A percentile compares a stretch with the other conserved stretches of the same genome.
Conservation (phyloP, 2,797 vertebrate genomes). For the Ceryle rudis region DNA sequence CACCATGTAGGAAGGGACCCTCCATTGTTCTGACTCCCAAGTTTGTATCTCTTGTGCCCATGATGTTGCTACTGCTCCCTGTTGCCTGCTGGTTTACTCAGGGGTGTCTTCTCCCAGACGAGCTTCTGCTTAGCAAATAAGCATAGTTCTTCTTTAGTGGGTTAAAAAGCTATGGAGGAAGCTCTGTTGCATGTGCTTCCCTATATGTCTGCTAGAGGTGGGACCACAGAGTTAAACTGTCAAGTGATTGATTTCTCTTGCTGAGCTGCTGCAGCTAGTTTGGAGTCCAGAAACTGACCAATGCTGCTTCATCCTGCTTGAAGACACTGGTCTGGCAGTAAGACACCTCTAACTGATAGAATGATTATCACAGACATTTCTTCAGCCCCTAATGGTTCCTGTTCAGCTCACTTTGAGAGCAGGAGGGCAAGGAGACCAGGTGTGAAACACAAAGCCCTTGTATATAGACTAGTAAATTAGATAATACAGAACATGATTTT, state of each 20-base stretch:
- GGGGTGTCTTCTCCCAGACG: background rate
- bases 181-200: background rate
- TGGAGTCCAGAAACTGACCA: background rate
- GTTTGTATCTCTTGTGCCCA: background rate
- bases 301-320: background rate
- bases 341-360: background rate
- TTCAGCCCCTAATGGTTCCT: background rate
- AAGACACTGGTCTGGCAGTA: background rate
- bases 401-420: background rate
- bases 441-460: background rate
- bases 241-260: background rate
- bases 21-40: background rate
- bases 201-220: background rate
- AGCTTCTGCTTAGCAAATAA: background rate
- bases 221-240: background rate
- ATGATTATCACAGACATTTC: background rate
- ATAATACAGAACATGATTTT: background rate
- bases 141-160: background rate
- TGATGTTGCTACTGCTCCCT: fast-evolving
- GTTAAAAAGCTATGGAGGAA: background rate
- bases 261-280: background rate
- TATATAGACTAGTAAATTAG: background rate
- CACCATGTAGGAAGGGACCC: background rate
- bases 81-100: background rate
- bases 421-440: background rate